Base-by-base conservation (phyloP, 92 coral and sea anemone species). In the Isaurus tuberculatus region DNA sequence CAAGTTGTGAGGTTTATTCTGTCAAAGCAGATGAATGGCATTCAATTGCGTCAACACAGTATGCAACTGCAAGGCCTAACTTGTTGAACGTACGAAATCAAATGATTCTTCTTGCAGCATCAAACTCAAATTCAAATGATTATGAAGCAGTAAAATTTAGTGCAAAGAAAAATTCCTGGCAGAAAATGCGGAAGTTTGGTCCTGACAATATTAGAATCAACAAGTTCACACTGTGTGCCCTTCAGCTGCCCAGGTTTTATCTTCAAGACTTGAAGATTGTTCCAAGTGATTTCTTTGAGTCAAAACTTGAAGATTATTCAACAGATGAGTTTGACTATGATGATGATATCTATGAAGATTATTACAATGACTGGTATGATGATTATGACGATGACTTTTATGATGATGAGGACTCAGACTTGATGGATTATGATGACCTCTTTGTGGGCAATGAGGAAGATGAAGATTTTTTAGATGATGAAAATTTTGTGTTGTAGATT, bases 241-340 rank as follows among this genome's bases (percentile, higher is more conserved):
- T 77, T 40, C 82, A 77, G 55, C 19, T 77, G 32, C 82, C 82
- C 0, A 77, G 30, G 53, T 77, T 77, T 27, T 77, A 57, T 65
- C 82, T 77, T 23, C 82, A 77, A 13, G 82, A 77, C 33, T 27
- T 77, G 70, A 77, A 77, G 15, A 27, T 43, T 77, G 82, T 60
- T 14, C 82, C 82, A 7, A 77, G 70, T 77, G 82, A 77, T 77
- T 77, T 77, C 68, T 77, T 77, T 32, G 70, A 58, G 55, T 58
- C 51, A 4, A 77, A 55, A 23, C 46, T 77, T 57, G 82, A 77
- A 26, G 82, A 77, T 34, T 77, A 58, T 67, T 77, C 82, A 17
- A 77, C 82, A 34, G 82, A 77, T 77, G 82, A 77, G 36, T 77
- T n/a, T 77, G 82, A 77, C 34, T 22, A 55, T 26, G 82, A 77